phyloP scores from a whole-genome alignment of 2,113 vertebrate species.

The Rhinolophus sinicus region DNA sequence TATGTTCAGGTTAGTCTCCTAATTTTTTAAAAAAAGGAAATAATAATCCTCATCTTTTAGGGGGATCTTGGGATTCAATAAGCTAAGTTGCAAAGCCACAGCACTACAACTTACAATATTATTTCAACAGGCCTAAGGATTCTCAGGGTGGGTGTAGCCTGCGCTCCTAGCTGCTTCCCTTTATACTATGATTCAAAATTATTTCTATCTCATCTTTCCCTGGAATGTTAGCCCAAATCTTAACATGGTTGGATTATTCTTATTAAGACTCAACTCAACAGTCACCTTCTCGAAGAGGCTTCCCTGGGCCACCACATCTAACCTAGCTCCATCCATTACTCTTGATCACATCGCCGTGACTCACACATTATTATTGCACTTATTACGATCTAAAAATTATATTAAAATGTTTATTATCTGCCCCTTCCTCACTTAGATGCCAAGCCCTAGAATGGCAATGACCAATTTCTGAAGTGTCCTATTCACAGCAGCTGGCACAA shows the following conservation, averaged over 20 bases:
- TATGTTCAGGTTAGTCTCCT: background rate
- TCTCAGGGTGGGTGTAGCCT: background rate
- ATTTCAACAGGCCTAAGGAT: background rate
- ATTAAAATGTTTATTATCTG: background rate
- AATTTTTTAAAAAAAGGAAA: background rate
- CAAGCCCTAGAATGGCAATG: background rate
- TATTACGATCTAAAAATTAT: background rate
- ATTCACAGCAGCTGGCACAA: background rate
- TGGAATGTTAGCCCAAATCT: background rate
- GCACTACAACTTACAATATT: background rate
- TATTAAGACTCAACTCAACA: background rate
- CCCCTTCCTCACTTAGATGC: accelerated
- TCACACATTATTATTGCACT: background rate
- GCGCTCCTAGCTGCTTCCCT: background rate
- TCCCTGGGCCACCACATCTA: background rate
- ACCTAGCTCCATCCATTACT: background rate
- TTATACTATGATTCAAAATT: background rate
- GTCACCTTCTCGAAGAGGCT: background rate
- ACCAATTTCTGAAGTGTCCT: background rate
- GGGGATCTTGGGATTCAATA: background rate
- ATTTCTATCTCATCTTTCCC: background rate
- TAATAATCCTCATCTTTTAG: background rate
- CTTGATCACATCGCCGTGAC: background rate
- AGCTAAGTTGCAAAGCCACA: background rate
- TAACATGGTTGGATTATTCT: background rate